Evolutionary conservation across 2,888 invertebrate genomes (phyloP), one percentile per base, ranked within the genome.

Genomic region (Synanthedon tipuliformis): DNA sequence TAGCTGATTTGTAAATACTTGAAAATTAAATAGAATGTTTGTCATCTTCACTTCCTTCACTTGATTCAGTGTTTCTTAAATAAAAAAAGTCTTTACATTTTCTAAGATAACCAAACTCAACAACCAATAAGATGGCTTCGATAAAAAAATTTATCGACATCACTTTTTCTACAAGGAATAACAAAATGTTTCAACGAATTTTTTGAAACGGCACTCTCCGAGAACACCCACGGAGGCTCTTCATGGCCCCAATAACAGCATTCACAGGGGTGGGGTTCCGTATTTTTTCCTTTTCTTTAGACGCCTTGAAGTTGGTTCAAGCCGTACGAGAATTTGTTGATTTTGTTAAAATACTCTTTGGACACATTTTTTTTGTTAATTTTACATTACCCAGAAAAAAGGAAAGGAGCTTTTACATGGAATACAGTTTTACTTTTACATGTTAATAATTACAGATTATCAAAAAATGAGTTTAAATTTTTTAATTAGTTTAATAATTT

Each of bases 241-340:
- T 64, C 71, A 75, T 72, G n/a, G 73, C 71, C 75, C 73, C 77
- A 58, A 77, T 68, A 58, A 76, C 69, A 55, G 71, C 73, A 53
- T 75, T 73, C 54, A 70, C 61, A 45, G 74, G 73, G 51, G 73
- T 71, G 11, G 68, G 66, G 18, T 52, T 40, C 40, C 56, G 57
- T 57, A 59, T 73, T 53, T 60, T 53, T 50, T 54, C 58, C 49
- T 61, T 61, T 13, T 62, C 55, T 56, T 66, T 74, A 40, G 61
- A 55, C 56, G 66, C 56, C 65, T 62, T 71, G 56, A 66, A 65
- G 53, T 66, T 57, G 41, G 63, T 65, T 59, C 63, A 64, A 41
- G 68, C 66, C 50, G 69, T 62, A 52, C 49, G 53, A 13, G 69
- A 63, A 5, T 23, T 23, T 23, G 23, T 23, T 50, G 68, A 62